phyloP scores from a whole-genome alignment of 2,797 vertebrate species.

The Tinamus major region DNA sequence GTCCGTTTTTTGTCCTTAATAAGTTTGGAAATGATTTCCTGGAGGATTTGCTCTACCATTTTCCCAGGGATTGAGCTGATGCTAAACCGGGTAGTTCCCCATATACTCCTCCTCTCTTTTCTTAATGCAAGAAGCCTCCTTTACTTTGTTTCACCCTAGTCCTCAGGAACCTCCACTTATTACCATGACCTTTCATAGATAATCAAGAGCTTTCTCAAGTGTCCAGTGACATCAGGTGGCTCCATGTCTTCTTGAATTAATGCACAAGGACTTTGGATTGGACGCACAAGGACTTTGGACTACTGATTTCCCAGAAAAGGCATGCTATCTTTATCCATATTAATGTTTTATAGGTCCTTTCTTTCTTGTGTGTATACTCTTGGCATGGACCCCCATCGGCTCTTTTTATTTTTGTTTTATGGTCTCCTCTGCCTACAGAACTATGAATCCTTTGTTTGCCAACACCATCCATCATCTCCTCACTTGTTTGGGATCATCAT shows the following conservation, averaged over 20 bases:
- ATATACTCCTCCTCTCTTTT: fast-evolving
- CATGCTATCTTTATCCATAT: background rate
- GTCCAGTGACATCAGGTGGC: background rate
- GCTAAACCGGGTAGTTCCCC: background rate
- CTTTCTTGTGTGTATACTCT: background rate
- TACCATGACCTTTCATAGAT: background rate
- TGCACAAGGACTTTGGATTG: too few species aligned
- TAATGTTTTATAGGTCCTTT: background rate
- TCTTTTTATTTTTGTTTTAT: background rate
- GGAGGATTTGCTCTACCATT: background rate
- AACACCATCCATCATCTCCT: fast-evolving
- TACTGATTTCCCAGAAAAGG: background rate
- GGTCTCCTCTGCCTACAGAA: background rate
- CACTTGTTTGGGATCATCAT: background rate
- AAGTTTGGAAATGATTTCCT: background rate
- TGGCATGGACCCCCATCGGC: fast-evolving
- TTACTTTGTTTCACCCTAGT: background rate
- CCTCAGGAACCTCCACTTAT: background rate
- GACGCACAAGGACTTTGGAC: too few species aligned
- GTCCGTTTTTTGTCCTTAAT: background rate
- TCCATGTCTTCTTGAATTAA: background rate
- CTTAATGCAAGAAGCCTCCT: background rate
- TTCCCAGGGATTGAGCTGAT: background rate
- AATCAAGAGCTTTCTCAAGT: background rate
- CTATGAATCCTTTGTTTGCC: background rate